Evolutionary conservation across 1,140 invertebrate species (phyloP), one percentile per base, ranked within the genome.

Genomic region (Zaprionus ghesquierei): DNA sequence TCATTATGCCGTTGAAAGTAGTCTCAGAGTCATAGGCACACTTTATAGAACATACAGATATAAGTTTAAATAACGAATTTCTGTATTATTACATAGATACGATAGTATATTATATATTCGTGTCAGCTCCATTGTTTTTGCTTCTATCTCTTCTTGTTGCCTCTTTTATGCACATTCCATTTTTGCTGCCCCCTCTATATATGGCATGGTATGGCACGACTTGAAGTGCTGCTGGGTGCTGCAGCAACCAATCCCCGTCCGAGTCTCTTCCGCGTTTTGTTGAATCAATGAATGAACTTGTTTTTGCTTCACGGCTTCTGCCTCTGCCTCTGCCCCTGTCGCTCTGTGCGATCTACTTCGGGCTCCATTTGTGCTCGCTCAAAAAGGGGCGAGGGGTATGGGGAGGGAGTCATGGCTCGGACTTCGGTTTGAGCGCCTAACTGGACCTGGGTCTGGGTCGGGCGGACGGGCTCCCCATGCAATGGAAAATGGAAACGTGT

Each of bases 401-500:
- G 5, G 5, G 41, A 23, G 46, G 9, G 29, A 9, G 54, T 23
- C 22, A 51, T 22, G 41, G 41, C 41, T 46, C 38, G 56, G 22
- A 29, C 5, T 56, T 23, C 2, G 5, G 20, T 13, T 1, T 46
- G 41, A 18, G 41, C 20, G 18, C 31, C 27, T 54, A 51, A 23
- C 51, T 29, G 51, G 22, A 15, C 23, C 51, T 33, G 27, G 23
- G 27, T 33, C 27, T 33, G n/a, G 15, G 38, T 46, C 6, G 20
- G 20, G 20, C 13, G 15, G 38, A 33, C 6, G 20, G 20, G 20
- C 13, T 55, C 22, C 29, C 50, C 33, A 13, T 59, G 44, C 20
- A 69, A 50, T 68, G 53, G 70, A 55, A 69, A 58, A 58, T 44
- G 53, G 35, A 81, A 87, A 87, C 82, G 79, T 87, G 82, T 86